These are phyloP conservation scores for Premnoplex brunnescens DNA, from an alignment of 2,797 vertebrate genomes.

Conservation along the genomic window DNA sequence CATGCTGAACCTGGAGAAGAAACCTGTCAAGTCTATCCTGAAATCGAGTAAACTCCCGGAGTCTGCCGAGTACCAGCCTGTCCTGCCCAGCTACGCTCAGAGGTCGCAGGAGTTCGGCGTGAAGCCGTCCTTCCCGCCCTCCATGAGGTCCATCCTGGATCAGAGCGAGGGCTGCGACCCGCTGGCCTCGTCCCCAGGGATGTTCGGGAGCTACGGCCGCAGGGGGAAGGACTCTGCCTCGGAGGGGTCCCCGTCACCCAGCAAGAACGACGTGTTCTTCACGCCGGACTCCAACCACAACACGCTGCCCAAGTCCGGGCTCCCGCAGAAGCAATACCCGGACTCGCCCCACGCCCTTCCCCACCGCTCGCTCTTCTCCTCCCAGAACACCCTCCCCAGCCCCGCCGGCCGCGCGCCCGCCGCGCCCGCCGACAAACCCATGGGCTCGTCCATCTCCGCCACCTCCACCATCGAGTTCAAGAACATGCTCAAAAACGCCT, in stretches of 20 bases:
- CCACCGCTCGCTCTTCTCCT: slow-evolving; percentile 73
- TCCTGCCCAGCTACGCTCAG: slow-evolving; percentile 31
- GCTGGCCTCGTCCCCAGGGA: background rate
- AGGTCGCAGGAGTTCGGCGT: background rate
- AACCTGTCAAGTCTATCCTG: slow-evolving; percentile 74
- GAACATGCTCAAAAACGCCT: slow-evolving; percentile 83
- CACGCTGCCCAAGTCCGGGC: background rate
- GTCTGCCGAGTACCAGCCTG: background rate
- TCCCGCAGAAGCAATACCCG: slow-evolving; percentile 75
- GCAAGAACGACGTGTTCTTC: slow-evolving; percentile 8
- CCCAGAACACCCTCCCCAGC: slow-evolving; percentile 65
- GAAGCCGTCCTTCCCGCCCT: background rate
- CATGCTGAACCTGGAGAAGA: slow-evolving; percentile 80
- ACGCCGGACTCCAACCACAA: background rate
- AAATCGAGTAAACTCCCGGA: slow-evolving; percentile 77
- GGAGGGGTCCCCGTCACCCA: background rate
- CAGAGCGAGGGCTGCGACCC: slow-evolving; percentile 21
- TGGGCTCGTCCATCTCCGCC: slow-evolving; percentile 73
- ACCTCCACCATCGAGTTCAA: slow-evolving; percentile 83
- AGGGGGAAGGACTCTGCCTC: background rate
- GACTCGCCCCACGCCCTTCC: slow-evolving; percentile 73
- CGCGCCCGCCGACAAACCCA: slow-evolving; percentile 51
- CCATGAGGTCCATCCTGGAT: slow-evolving; percentile 63
- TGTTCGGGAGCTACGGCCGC: background rate
- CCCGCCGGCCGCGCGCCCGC: slow-evolving; percentile 41